Evolutionary conservation across 2,113 vertebrate genomes (phyloP), one percentile per base, ranked within the genome.

Genomic region (Hiodon tergisus): DNA sequence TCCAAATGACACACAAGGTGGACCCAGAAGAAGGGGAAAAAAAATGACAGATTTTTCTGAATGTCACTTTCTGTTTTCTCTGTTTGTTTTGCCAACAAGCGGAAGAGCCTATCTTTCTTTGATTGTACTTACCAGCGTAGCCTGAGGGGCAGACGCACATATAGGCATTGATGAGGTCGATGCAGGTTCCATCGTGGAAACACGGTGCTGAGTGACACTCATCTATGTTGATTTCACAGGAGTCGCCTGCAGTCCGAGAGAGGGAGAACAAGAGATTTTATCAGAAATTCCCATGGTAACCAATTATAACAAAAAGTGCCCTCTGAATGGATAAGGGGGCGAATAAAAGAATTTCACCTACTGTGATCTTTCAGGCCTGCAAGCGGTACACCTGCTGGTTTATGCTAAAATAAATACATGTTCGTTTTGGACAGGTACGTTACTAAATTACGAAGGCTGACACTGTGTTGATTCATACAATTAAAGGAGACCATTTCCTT

Each of bases 161-260:
- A 17, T 89, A 94, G 71, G 88, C 80, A 16, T 76, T 73, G 53
- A 81, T 62, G n/a, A 91, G 80, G 76, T 95, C 88, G 77, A 84
- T 10, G 79, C 90, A 94, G 0, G 84, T 89, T 67, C 85, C 86
- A 9, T 86, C 89, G 80, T 91, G 85, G 60, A 87, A 78, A 76
- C 89, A 94, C 3, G 88, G 89, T 17, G 84, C 91, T n/a, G 87
- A 92, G 2, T 82, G 76, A 76, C 89, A 93, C 79, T 92, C 90
- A 55, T 94, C 88, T 78, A 88, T 79, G 78, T 91, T 87, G 82
- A 89, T 85, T 86, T 95, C 90, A 92, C 90, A 94, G 77, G 83
- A 79, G 72, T 74, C 58, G 4, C 90, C 90, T 92, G 79, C 61
- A 73, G 77, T 62, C 4, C 61, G 4, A 61, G 46, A 80, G 46